These are phyloP conservation scores for Mythimna loreyi DNA, from an alignment of 2,888 invertebrate species.

Conservation along the genomic window DNA sequence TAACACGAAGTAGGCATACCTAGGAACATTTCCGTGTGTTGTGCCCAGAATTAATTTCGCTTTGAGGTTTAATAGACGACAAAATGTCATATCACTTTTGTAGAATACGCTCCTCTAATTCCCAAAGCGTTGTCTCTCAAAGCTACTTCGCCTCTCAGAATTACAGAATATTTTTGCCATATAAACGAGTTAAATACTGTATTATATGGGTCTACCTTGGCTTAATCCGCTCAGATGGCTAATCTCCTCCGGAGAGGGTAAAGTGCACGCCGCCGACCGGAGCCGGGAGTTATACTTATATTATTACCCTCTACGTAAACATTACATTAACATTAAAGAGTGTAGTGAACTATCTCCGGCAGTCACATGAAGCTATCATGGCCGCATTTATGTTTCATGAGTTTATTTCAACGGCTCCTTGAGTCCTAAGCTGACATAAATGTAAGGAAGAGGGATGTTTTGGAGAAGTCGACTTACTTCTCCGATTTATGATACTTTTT, in stretches of 20 bases:
- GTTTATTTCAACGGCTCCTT: constrained; percentile 61
- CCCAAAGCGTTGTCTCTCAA: constrained; percentile 10
- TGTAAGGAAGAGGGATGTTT: constrained; percentile 37
- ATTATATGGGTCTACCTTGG: constrained; percentile 61
- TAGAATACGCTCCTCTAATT: constrained; percentile 21
- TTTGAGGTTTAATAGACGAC: constrained; percentile 18
- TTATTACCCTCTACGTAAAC: constrained; percentile 69
- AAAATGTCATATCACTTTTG: constrained; percentile 34
- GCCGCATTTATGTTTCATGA: constrained; percentile 69
- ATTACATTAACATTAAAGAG: constrained; percentile 77
- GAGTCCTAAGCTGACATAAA: constrained; percentile 38
- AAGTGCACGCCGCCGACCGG: constrained; percentile 57
- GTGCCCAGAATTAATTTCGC: constrained; percentile 39
- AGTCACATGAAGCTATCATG: constrained; percentile 56
- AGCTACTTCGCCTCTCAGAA: constrained; percentile 21
- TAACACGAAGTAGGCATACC: constrained; percentile 36
- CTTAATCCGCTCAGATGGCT: constrained; percentile 69
- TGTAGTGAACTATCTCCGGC: constrained; percentile 63
- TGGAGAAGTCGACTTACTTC: constrained; percentile 16
- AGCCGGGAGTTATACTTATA: constrained; percentile 51
- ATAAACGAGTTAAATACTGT: constrained; percentile 52
- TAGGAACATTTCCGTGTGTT: constrained; percentile 34
- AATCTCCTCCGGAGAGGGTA: constrained; percentile 65
- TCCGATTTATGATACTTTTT: constrained; percentile 27
- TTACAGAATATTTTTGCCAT: constrained; percentile 45